These are phyloP conservation scores for Poecilia wingei DNA, from an alignment of 2,797 vertebrate species.

Conservation along the genomic window DNA sequence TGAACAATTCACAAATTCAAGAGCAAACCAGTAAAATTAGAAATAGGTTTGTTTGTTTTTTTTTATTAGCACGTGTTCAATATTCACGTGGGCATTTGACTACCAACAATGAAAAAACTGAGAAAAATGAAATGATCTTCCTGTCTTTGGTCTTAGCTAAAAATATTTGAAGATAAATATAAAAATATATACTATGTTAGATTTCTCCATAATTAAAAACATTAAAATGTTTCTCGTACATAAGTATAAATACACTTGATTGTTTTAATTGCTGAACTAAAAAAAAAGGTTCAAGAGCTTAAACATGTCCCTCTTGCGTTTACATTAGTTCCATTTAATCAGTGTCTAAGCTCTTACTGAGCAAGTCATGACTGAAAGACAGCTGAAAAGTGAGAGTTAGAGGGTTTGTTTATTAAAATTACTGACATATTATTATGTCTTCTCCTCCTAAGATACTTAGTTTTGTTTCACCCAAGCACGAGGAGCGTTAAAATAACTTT, in stretches of 20 bases:
- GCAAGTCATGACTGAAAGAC: neutral
- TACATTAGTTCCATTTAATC: conserved; percentile 8
- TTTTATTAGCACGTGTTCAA: neutral
- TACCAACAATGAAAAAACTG: neutral
- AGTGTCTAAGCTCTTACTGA: neutral
- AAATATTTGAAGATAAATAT: conserved; percentile 31
- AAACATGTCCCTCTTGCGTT: conserved; percentile 22
- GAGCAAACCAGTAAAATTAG: neutral
- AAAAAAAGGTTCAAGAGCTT: conserved; percentile 11
- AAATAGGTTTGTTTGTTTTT: neutral
- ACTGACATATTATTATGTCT: neutral
- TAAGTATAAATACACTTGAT: conserved; percentile 8
- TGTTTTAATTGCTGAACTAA: conserved; percentile 17
- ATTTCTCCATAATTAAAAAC: conserved; percentile 5
- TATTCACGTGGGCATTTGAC: neutral
- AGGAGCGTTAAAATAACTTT: neutral
- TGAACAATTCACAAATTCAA: neutral
- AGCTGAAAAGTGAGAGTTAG: conserved; percentile 7
- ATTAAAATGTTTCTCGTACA: conserved; percentile 12
- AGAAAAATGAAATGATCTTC: neutral
- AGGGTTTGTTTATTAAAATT: neutral
- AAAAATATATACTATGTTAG: conserved; percentile 34
- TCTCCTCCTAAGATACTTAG: neutral
- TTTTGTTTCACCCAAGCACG: neutral
- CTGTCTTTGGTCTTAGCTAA: conserved; percentile 70